Evolutionary conservation across 1,140 invertebrate species (phyloP), one percentile per base, ranked within the genome.

Genomic region (Drepana arcuata): DNA sequence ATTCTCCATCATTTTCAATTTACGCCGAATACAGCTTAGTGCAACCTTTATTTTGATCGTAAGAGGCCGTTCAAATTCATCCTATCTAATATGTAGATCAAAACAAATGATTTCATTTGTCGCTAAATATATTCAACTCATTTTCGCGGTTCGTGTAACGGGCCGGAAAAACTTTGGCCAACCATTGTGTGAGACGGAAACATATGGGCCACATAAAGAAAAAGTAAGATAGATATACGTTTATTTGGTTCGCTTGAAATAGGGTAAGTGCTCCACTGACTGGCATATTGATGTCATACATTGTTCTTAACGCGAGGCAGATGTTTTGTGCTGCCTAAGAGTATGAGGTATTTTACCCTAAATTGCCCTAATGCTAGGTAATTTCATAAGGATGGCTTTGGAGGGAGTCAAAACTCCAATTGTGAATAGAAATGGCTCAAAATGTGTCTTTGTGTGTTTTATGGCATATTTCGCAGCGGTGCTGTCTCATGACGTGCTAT

Each of bases 41-140:
- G n/a, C n/a, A n/a, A n/a, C n/a, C n/a, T n/a, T n/a, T n/a, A n/a
- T n/a, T n/a, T n/a, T n/a, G n/a, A n/a, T n/a, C n/a, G n/a, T n/a
- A n/a, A n/a, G n/a, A n/a, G n/a, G n/a, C n/a, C n/a, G n/a, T n/a
- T n/a, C n/a, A n/a, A n/a, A n/a, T n/a, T n/a, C n/a, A n/a, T n/a
- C n/a, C n/a, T n/a, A n/a, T n/a, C n/a, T 41, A 44, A 28, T 44
- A 50, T 44, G 37, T 41, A 44, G 36, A 49, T 50, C 37, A 44
- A 44, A 50, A 50, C 34, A 42, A 51, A 51, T 42, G 34, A 40
- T 51, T 51, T 46, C 42, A 46, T 51, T 51, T 51, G 36, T 18
- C 32, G 35, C 42, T 32, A 34, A 42, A 51, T 50, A 46, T 51
- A 46, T 41, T 41, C 36, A 13, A 26, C 29, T 50, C 47, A 44